Conservation (phyloP, 2,797 vertebrate genomes). For the Hipposideros larvatus region DNA sequence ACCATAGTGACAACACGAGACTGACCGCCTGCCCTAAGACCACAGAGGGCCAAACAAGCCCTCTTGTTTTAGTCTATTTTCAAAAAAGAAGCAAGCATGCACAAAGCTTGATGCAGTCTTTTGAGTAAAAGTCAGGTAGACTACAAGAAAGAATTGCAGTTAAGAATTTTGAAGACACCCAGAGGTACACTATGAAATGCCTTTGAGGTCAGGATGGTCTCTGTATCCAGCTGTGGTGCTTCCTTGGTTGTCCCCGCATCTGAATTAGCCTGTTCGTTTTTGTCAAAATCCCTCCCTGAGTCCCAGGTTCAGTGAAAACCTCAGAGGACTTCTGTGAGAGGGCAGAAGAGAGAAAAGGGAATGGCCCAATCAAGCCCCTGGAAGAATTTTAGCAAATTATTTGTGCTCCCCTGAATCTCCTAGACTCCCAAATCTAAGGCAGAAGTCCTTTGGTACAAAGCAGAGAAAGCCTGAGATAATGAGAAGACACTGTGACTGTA, state of each 20-base stretch:
- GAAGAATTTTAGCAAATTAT: not conserved
- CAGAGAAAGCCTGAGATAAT: not conserved
- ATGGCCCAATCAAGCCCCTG: not conserved
- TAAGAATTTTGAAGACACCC: not conserved
- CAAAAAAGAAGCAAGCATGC: not conserved
- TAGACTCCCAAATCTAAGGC: not conserved
- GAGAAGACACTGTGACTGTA: not conserved
- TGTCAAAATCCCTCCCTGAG: not conserved
- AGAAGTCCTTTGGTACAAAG: not conserved
- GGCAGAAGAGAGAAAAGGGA: not conserved
- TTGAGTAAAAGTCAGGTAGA: not conserved
- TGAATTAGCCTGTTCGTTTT: not conserved
- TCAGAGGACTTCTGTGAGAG: not conserved
- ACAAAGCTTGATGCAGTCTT: not conserved
- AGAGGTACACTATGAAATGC: no score
- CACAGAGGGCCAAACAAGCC: not conserved
- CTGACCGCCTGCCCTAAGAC: fast-evolving
- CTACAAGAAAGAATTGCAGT: not conserved
- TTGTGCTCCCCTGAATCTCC: not conserved
- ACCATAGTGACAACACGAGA: not conserved
- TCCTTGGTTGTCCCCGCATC: not conserved
- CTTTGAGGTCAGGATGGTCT: not conserved
- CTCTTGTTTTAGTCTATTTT: not conserved
- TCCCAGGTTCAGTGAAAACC: not conserved
- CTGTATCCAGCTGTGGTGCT: not conserved